Evolutionary conservation across 2,888 invertebrate genomes (phyloP).

Genomic region (Chloroclysta siterata): DNA sequence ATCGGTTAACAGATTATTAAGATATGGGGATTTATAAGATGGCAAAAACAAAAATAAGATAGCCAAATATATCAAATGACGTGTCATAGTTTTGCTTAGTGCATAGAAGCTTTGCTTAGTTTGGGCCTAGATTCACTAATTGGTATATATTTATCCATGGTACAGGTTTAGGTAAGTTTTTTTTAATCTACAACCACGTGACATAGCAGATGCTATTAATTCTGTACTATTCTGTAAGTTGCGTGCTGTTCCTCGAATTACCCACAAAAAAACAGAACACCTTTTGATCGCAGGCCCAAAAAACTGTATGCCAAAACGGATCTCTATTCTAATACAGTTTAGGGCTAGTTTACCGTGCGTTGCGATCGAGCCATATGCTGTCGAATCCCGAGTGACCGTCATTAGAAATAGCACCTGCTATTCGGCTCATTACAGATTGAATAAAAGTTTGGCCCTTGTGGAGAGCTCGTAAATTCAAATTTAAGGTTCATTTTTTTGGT

Average conservation of each 20-base stretch:
- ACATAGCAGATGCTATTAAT: no score
- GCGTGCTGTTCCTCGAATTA: conserved; percentile 24
- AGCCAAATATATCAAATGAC: no score
- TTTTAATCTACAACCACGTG: no score
- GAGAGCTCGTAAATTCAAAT: conserved; percentile 9
- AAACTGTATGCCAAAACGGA: conserved; percentile 1
- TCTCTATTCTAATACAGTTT: conserved; percentile 22
- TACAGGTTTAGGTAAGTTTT: no score
- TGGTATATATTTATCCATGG: no score
- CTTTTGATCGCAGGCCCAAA: conserved; percentile 31
- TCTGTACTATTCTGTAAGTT: background rate
- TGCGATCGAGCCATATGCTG: conserved; percentile 52
- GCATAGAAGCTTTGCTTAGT: no score
- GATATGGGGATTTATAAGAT: no score
- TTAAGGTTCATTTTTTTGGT: no score
- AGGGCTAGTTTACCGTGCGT: conserved; percentile 17
- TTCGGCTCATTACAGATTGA: conserved; percentile 56
- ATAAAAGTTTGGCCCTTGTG: conserved; percentile 42
- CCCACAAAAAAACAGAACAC: conserved; percentile 27
- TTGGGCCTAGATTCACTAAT: no score
- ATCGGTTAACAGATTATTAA: no score
- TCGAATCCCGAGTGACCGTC: conserved; percentile 53
- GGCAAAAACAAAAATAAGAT: no score
- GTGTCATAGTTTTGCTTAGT: no score
- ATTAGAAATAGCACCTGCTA: conserved; percentile 70